A percentile compares a stretch with the other conserved stretches of the same genome.
Evolutionary conservation across 2,113 vertebrate species (phyloP).

Genomic region (Origma solitaria): DNA sequence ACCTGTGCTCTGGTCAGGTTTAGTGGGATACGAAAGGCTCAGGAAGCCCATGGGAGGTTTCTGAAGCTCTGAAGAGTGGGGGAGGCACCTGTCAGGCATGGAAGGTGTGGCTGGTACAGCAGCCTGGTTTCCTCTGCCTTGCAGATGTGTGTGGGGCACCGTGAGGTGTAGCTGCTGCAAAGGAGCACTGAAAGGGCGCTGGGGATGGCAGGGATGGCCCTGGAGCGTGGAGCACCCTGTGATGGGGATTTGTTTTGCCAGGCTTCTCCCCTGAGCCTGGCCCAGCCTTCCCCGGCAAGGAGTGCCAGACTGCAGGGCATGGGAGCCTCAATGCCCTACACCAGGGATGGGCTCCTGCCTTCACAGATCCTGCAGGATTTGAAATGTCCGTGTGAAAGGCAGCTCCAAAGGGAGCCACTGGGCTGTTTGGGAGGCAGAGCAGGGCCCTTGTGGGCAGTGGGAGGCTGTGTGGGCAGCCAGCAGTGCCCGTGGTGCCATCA

Average conservation of each 20-base stretch:
- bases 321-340: fast-evolving
- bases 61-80: not conserved
- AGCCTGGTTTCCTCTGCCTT: not conserved
- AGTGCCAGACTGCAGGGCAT: too few relatives aligned
- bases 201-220: not conserved
- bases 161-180: not conserved
- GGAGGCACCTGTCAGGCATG: not conserved
- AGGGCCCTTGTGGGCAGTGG: not conserved
- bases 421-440: not conserved
- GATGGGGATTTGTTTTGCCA: not conserved
- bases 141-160: fast-evolving
- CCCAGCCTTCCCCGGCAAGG: not conserved
- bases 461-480: not conserved
- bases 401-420: not conserved
- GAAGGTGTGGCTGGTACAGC: not conserved
- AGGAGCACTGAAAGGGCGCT: not conserved
- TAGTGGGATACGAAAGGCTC: not conserved
- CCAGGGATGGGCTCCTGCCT: not conserved
- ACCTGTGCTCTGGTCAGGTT: not conserved
- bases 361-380: not conserved
- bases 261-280: not conserved
- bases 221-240: not conserved
- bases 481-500: fast-evolving
- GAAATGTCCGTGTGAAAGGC: not conserved
- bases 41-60: not conserved